Base-by-base conservation (phyloP, 2,888 invertebrate species). In the Aspidiotus destructor region DNA sequence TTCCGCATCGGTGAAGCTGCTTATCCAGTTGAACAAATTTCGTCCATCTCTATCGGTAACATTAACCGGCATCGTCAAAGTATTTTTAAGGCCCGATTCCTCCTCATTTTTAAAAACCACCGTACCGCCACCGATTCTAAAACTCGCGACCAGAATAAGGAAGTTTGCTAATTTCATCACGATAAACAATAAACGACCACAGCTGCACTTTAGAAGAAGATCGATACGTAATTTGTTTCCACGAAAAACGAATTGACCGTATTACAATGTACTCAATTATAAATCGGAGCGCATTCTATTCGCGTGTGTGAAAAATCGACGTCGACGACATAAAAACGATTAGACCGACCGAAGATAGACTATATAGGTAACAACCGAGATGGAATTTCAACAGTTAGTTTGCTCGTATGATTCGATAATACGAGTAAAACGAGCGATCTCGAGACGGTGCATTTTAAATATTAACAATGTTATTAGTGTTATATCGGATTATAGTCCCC, bases 11-110 rank as follows among this genome's bases (percentile, higher is more conserved):
- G 87, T 86, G 11, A 89, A 89, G 55, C 90, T 79, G 10, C 89
- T 89, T 28, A 91, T 83, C 83, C 87, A 86, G 76, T 89, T 88
- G n/a, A 90, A 79, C 5, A 90, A 79, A 73, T 85, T 84, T 72
- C 87, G 85, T 6, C 88, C 85, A 73, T 82, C 79, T 1, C 86
- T 81, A 28, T 28, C 28, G 67, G 69, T 64, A n/a, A 40, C 63
- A 11, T 69, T 69, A 15, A 11, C 40, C 53, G 52, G 28, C 28
- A 28, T 41, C 41, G 68, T 69, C 17, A 16, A 55, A 8, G 58
- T 13, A 28, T 58, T 58, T 13, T 17, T 40, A 3, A 10, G 40
- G 28, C 17, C 28, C 17, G 28, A 13, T 13, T 40, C 58, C n/a
- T 55, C n/a, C 13, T 58, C 28, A 40, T 58, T 58, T 58, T 40